Conservation (phyloP, 2,888 invertebrate species). For the Nomada goodeniana region DNA sequence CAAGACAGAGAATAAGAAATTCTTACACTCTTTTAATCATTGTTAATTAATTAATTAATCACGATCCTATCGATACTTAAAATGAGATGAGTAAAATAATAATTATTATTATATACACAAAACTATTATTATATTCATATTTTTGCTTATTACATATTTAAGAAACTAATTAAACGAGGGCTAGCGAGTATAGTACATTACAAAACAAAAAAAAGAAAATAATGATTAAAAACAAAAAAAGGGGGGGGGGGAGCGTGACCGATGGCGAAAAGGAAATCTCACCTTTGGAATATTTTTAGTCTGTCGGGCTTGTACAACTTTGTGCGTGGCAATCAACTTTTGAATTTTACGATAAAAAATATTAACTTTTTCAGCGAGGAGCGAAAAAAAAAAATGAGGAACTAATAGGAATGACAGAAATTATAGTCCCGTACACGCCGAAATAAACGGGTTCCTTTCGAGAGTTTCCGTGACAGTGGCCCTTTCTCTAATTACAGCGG, state of each 20-base stretch:
- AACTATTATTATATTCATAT: constrained; percentile 83
- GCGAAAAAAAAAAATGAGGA: constrained; percentile 4
- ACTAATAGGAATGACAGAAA: not conserved
- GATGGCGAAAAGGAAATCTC: constrained; percentile 57
- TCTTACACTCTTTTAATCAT: constrained; percentile 82
- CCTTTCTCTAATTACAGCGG: constrained; percentile 44
- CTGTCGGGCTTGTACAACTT: constrained; percentile 63
- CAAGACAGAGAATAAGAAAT: constrained; percentile 60
- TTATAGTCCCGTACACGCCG: constrained; percentile 37
- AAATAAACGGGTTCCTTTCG: constrained; percentile 41
- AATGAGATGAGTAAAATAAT: constrained; percentile 75
- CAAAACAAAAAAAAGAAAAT: constrained; percentile 53
- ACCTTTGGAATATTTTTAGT: constrained; percentile 58
- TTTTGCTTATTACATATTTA: constrained; percentile 83
- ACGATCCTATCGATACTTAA: constrained; percentile 82
- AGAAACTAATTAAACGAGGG: constrained; percentile 80
- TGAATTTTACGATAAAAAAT: constrained; percentile 64
- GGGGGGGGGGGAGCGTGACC: constrained; percentile 32
- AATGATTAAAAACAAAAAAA: constrained; percentile 48
- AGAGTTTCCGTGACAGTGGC: constrained; percentile 43
- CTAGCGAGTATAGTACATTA: constrained; percentile 73
- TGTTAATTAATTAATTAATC: constrained; percentile 81
- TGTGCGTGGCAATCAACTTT: constrained; percentile 75
- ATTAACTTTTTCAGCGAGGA: constrained; percentile 22
- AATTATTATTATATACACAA: constrained; percentile 75